Evolutionary conservation across 2,113 vertebrate species (phyloP), one percentile per base, ranked within the genome.

Genomic region (Oreocharis arfaki): DNA sequence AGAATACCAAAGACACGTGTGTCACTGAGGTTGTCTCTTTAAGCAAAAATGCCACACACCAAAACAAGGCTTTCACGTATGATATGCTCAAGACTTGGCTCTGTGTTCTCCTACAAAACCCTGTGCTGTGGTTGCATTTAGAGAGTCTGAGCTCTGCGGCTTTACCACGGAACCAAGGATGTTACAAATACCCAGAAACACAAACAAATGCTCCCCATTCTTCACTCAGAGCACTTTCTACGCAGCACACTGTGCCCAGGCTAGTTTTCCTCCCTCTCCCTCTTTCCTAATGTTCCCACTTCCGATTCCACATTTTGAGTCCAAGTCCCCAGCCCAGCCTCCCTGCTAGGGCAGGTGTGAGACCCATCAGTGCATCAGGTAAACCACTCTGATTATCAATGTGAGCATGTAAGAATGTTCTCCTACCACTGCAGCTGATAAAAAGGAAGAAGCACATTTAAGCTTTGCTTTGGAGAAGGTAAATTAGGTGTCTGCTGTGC

Each of bases 211-310:
- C 50, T 90, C 33, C 16, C 19, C 19, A 4, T 88, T 67, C 71
- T 90, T n/a, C 11, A 7, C 56, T 86, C 27, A 0, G 1, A 59
- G 39, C 33, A 33, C 52, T 74, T 90, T 59, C 63, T 50, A 37
- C 0, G 0, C 41, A 64, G 9, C 1, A 2, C 13, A 6, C 33
- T 52, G 27, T 67, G 24, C 76, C 71, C 1, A 3, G 24, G 22
- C 15, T 63, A 11, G 2, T 68, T 75, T 68, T 57, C 20, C 26
- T 84, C 16, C 23, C 61, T 55, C n/a, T 91, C 5, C 27, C 13
- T 53, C 61, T 73, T 67, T 89, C 35, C 26, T 79, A 42, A 53
- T 49, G 12, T 35, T 82, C 35, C 16, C 13, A 87, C 24, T 90
- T 93, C 32, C 19, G 37, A n/a, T 41, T 78, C 77, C 20, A n/a